Conservation (phyloP, 1,140 invertebrate species). For the Cyphomyrmex costatus region DNA sequence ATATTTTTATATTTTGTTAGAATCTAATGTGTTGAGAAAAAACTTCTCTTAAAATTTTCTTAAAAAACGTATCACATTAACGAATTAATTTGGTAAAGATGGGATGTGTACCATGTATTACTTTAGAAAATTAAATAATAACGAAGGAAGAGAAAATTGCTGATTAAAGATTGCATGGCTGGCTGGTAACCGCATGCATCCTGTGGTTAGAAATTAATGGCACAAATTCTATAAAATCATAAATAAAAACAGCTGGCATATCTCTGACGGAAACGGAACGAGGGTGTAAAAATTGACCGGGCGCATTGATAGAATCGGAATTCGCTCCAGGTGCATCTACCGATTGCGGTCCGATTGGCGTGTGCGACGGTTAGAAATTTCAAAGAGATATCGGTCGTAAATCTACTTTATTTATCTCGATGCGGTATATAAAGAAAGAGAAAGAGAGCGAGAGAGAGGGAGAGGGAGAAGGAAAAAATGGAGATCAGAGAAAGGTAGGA, state of each 20-base stretch:
- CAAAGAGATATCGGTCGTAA: not conserved
- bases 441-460: not conserved
- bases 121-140: too few species aligned
- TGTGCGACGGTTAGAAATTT: not conserved
- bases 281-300: constrained; percentile 29
- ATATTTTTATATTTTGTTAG: not conserved
- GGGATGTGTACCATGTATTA: too few species aligned
- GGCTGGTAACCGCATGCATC: not conserved
- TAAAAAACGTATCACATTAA: too few species aligned
- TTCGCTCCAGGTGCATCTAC: constrained; percentile 28
- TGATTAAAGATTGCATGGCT: too few species aligned
- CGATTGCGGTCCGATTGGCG: not conserved
- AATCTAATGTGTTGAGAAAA: not conserved
- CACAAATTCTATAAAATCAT: not conserved
- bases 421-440: not conserved
- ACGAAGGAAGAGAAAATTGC: too few species aligned
- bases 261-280: constrained; percentile 1
- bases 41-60: not conserved
- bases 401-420: not conserved
- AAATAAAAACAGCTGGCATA: constrained; percentile 1
- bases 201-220: not conserved
- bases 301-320: not conserved
- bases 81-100: too few species aligned
- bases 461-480: not conserved
- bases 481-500: constrained; percentile 22